A percentile compares a stretch with the other conserved stretches of the same genome.
Conservation (phyloP, 2,888 invertebrate species). For the Hirudinaria manillensis region DNA sequence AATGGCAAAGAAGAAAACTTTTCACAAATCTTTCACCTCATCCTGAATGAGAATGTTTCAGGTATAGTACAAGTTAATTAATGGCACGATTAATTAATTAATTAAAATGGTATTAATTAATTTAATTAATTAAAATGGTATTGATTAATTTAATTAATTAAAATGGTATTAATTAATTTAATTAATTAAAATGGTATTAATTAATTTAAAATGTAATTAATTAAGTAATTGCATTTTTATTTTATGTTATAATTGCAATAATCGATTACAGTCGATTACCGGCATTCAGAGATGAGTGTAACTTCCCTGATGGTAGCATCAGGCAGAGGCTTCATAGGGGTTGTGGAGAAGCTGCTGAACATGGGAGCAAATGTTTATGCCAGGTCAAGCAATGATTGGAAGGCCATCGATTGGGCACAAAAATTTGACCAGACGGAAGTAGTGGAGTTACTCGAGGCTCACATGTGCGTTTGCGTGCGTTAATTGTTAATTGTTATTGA, state of each 20-base stretch:
- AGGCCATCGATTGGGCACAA: conserved; percentile 68
- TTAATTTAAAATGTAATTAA: no score
- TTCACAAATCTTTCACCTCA: conserved; percentile 70
- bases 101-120: no score
- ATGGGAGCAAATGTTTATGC: conserved; percentile 64
- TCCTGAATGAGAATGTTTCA: conserved; percentile 71
- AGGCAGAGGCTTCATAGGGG: conserved; percentile 64
- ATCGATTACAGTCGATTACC: conserved; percentile 64
- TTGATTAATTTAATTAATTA: no score
- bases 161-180: no score
- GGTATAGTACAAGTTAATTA: conserved; percentile 46
- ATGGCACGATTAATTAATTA: no score
- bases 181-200: no score
- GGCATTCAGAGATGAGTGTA: conserved; percentile 64
- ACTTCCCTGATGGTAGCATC: conserved; percentile 76
- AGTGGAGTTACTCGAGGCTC: conserved; percentile 61
- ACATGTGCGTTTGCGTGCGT: conserved; percentile 46
- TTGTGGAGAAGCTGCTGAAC: conserved; percentile 66
- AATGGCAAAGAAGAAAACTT: conserved; percentile 64
- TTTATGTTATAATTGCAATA: no score
- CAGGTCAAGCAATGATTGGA: conserved; percentile 64
- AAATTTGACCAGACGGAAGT: conserved; percentile 63
- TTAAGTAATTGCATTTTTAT: no score
- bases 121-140: no score
- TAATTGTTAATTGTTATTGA: neutral